Evolutionary conservation across 2,113 vertebrate species (phyloP), one percentile per base, ranked within the genome.

Genomic region (Melanotaenia duboulayi): DNA sequence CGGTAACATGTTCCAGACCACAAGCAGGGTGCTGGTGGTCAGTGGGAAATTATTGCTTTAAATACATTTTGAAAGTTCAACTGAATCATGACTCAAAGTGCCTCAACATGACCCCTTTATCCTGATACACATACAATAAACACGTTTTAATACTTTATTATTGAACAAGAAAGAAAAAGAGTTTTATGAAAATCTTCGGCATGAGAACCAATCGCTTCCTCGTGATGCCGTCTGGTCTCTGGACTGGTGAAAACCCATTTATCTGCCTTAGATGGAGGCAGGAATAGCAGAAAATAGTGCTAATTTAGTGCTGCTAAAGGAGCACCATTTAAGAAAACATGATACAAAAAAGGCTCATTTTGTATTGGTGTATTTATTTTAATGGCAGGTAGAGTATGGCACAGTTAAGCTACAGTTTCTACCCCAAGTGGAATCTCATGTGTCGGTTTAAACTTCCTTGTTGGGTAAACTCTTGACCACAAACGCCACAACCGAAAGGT

Each of bases 401-500:
- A 35, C 32, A 35, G 14, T 14, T 16, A 13, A 14, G 40, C 19
- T n/a, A 17, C 16, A 17, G 14, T 16, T 48, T 7, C 13, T 48
- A 70, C 14, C 68, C 76, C 8, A 71, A 12, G 39, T 78, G 76
- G 24, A 78, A 71, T 17, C 48, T 52, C 76, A 78, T 66, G 6
- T 78, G 76, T 71, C 68, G 23, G 40, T 78, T 71, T 23, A 78
- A 55, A 46, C 68, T 78, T 11, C 68, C 76, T 62, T 60, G 76
- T 11, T 78, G 76, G 24, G 75, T 71, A 51, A 78, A 78, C 12
- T 58, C 68, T 46, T 78, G 68, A 46, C 63, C 68, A 23, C 76
- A 78, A 19, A 78, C 62, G 0, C 55, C 68, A 2, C 76, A 78
- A 6, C 68, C 39, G 0, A 78, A 78, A 0, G 76, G 76, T 55